Evolutionary conservation across 2,888 invertebrate species (phyloP).

Genomic region (Busseola fusca): DNA sequence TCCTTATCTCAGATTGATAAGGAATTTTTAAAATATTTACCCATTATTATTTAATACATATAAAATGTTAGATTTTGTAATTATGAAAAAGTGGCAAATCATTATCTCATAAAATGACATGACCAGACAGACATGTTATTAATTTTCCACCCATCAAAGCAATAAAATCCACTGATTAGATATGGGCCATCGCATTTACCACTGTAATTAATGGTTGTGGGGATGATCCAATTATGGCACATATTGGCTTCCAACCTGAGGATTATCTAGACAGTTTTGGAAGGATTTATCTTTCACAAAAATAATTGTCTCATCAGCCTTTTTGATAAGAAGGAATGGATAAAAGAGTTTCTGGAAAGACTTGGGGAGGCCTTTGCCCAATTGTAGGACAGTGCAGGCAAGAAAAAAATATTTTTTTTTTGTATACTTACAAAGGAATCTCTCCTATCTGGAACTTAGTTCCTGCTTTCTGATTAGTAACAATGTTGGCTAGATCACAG

Average conservation of each 20-base stretch:
- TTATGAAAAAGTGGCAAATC: background rate
- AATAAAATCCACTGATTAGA: constrained; percentile 22
- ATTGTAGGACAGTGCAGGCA: background rate
- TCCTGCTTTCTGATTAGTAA: constrained; percentile 80
- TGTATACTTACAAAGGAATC: constrained; percentile 81
- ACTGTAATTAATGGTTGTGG: constrained; percentile 30
- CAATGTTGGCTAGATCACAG: constrained; percentile 87
- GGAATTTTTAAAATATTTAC: no score
- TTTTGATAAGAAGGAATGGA: background rate
- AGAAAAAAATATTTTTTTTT: background rate
- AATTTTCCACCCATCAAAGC: constrained; percentile 4
- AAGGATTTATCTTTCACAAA: constrained; percentile 11
- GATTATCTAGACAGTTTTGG: constrained; percentile 35
- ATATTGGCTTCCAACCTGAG: constrained; percentile 26
- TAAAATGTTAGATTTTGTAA: background rate
- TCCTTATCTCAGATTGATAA: no score
- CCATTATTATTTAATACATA: no score
- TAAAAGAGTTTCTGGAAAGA: background rate
- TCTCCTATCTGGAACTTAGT: constrained; percentile 79
- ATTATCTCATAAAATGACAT: background rate
- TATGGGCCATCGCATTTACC: constrained; percentile 20
- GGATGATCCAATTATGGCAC: constrained; percentile 44
- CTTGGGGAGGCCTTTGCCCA: background rate
- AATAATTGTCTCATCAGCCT: background rate
- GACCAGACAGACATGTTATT: background rate